phyloP scores from a whole-genome alignment of 2,888 invertebrate genomes.

The Drosophila sordidapex region DNA sequence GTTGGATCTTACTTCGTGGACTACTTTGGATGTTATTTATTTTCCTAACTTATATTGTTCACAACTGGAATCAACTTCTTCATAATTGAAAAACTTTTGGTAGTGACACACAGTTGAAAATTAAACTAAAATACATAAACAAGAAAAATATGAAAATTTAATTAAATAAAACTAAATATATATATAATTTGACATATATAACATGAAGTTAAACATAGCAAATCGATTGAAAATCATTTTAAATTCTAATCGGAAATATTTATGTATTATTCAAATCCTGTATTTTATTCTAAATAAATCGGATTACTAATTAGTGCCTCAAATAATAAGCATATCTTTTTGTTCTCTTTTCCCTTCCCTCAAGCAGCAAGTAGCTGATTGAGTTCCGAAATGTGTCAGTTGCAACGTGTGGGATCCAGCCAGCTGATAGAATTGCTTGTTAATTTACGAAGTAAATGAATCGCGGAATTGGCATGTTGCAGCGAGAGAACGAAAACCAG shows the following conservation, averaged over 20 bases:
- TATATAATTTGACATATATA: no score
- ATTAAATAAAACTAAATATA: no score
- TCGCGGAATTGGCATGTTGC: constrained; percentile 42
- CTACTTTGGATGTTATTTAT: no score
- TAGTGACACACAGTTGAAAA: no score
- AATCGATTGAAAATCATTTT: not conserved
- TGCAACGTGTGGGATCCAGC: constrained; percentile 30
- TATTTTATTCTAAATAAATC: not conserved
- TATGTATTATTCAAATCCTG: not conserved
- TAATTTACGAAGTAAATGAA: constrained; percentile 47
- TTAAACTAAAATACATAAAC: no score
- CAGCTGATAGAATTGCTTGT: constrained; percentile 43
- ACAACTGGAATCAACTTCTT: not conserved
- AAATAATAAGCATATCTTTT: not conserved
- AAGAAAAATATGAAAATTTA: no score
- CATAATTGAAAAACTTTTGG: not conserved
- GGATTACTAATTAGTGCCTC: not conserved
- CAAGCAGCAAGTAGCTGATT: not conserved
- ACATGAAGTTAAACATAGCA: not conserved
- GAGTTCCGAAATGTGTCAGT: constrained; percentile 4
- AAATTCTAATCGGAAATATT: not conserved
- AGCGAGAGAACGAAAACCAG: constrained; percentile 1
- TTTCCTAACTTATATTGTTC: not conserved
- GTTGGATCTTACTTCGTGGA: no score
- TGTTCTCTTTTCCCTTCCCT: not conserved